Base-by-base conservation (phyloP, 2,113 vertebrate species). In the Oncorhynchus mykiss region DNA sequence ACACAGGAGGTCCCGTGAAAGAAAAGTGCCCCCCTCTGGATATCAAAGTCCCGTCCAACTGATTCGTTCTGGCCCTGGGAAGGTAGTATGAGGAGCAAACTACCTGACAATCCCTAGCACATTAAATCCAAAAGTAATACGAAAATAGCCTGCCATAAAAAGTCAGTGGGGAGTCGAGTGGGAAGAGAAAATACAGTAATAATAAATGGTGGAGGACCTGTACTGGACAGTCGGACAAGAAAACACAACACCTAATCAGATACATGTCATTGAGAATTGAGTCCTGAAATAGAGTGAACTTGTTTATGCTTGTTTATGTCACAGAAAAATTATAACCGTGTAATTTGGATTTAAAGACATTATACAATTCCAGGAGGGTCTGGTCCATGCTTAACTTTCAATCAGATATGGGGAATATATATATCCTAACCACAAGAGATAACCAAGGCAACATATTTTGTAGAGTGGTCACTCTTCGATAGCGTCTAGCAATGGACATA, bases 41-140 rank as follows among this genome's bases (percentile, higher is more conserved):
- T 45, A 45, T 45, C 39, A 45, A 3, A 12, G 39, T 9, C 39
- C 39, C 9, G 9, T 45, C 39, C 39, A 45, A 45, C 9, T 45
- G 39, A 12, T 11, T 12, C 0, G 39, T 45, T 45, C 9, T 45
- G 39, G 9, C 9, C 2, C 2, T 3, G 39, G 39, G 39, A 2
- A 54, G 4, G 49, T 54, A 54, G 49, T 14, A 54, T 5, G 16
- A 54, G 49, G 16, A 18, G 49, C 3, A 54, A 54, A 54, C 49
- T 54, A 54, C 49, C 14, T 18, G 67, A 73, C 85, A 85, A 90
- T 88, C 84, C 82, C 74, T 70, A 67, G 62, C 45, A 76, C 62
- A 84, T 78, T 77, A 88, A 85, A 86, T 79, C 70, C 76, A 81
- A 83, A 85, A 85, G 51, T 76, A 81, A 78, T 48, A 48, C 22